Base-by-base conservation (phyloP, 2,888 invertebrate species). In the Mesochorus sp. region DNA sequence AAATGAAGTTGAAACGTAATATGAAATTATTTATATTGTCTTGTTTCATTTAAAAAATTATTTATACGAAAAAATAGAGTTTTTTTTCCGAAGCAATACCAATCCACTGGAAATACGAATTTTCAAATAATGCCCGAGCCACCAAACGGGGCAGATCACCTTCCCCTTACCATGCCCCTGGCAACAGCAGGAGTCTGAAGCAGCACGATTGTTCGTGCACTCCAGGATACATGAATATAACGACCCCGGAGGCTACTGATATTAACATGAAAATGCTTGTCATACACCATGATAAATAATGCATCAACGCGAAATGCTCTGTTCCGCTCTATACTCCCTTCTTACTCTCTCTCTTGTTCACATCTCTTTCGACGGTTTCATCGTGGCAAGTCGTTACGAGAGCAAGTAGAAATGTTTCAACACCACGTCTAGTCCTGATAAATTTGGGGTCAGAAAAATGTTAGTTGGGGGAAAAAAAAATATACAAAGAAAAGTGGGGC, bases 181-280 rank as follows among this genome's bases (percentile, higher is more conserved):
- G 55, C 71, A 47, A 68, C 64, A 64, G 70, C 34, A 66, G 49
- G 47, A 72, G 68, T 34, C 49, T 34, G 57, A 19, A 66, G 71
- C 64, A 62, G 68, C 74, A 79, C 79, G 74, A 75, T 61, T 77
- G 57, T 37, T 64, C 70, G 61, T 72, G 68, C 70, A 57, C 67
- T 67, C 79, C 77, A 64, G 72, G 75, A 81, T 82, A 81, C 76
- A 80, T 64, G 81, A 76, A 79, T 80, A 83, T 85, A 86, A 86
- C 84, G 87, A 84, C 82, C 82, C 79, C 61, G 73, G 82, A 83
- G 53, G 42, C 67, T 76, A 61, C 78, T 57, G 74, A 80, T 82
- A 86, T 87, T 87, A 86, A 86, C 86, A 87, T 86, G 85, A 86
- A 85, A 87, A 87, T 85, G 83, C 87, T 84, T 84, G 86, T 87